Evolutionary conservation across 1,140 invertebrate genomes (phyloP), one percentile per base, ranked within the genome.

Genomic region (Apis dorsata): DNA sequence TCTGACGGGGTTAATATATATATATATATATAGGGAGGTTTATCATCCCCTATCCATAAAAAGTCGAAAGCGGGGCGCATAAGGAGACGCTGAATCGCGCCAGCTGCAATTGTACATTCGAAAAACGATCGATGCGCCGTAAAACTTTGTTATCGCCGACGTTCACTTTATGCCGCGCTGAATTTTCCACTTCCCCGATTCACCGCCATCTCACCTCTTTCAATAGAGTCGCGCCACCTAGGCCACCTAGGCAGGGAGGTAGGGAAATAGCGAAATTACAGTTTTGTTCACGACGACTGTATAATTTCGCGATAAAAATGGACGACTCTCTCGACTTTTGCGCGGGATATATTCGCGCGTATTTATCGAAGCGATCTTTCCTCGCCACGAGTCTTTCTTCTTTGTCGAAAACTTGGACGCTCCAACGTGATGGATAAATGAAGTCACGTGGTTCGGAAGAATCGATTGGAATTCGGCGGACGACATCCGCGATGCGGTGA

Each of bases 301-400:
- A 88, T 88, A 88, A 88, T 88, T 88, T 44, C n/a, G 81, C 87
- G 73, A 89, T 89, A 88, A 88, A 81, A 86, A 81, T 51, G 63
- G 24, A 19, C 60, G 80, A 44, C 34, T 44, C 34, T 44, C 34
- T 79, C 77, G 53, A 84, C 82, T 85, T 74, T n/a, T 83, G 70
- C 77, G 60, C 65, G 24, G 34, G 79, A 87, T 83, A 79, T 34
- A 3, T 34, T 34, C 65, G 87, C 85, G 86, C 86, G 83, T 85
- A 88, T 88, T 88, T 85, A 49, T 24, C 59, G 71, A 88, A 24
- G 24, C 24, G 24, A 24, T 0, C 65, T 34, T 4, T 34, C 34
- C 2, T 59, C 51, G 19, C n/a, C 49, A 11, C 63, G 13, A 34
- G 1, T 34, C 2, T 2, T 44, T 44, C 34, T 2, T 44, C 4